phyloP scores from a whole-genome alignment of 2,797 vertebrate genomes.

The Lepus townsendii region DNA sequence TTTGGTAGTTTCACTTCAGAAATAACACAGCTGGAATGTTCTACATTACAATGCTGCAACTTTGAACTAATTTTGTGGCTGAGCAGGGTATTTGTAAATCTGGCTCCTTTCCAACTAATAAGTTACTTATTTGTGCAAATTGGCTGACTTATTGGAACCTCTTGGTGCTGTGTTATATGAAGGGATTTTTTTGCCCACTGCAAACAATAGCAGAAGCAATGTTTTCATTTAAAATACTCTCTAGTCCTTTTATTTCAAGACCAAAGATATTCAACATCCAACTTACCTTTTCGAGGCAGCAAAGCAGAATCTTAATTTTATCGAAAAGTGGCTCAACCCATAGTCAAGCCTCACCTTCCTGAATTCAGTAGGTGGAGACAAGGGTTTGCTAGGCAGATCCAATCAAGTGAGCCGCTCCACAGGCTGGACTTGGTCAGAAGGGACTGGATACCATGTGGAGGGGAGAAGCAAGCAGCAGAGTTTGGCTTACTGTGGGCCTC shows the following conservation, averaged over 20 bases:
- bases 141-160: neutral
- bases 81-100: conserved; percentile 1
- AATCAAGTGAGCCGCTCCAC: neutral
- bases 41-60: conserved; percentile 15
- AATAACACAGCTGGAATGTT: neutral
- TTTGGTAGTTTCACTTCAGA: conserved; percentile 29
- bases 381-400: neutral
- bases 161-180: neutral
- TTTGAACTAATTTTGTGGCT: neutral
- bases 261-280: neutral
- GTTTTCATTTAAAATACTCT: conserved; percentile 40
- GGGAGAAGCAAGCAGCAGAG: neutral
- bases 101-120: neutral
- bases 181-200: neutral
- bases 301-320: neutral
- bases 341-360: neutral
- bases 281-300: neutral
- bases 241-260: conserved; percentile 28
- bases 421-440: neutral
- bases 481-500: neutral
- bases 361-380: neutral
- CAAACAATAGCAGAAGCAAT: neutral
- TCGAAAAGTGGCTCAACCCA: neutral
- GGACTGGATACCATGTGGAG: neutral
- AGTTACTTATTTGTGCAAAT: conserved; percentile 53